Conservation (phyloP, 2,888 invertebrate species). For the Papilio demoleus region DNA sequence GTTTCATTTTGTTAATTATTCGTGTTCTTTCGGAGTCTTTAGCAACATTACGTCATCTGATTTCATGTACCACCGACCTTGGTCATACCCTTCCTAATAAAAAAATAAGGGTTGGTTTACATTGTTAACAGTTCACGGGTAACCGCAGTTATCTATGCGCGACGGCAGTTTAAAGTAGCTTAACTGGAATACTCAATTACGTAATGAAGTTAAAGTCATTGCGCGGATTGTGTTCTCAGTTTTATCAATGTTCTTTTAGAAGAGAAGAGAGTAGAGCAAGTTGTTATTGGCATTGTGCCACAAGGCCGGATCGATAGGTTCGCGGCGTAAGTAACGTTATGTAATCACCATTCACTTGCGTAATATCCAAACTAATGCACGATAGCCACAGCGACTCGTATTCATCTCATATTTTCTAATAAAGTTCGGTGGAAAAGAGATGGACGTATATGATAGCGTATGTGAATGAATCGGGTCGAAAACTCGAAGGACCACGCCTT, state of each 20-base stretch:
- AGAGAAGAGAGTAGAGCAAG: conserved; percentile 59
- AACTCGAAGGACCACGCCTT: conserved; percentile 4
- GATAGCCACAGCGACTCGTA: conserved; percentile 1
- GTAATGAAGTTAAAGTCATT: conserved; percentile 17
- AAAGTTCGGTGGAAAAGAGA: neutral
- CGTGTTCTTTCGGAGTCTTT: neutral
- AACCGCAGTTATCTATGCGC: neutral
- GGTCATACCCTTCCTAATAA: neutral
- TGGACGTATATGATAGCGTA: neutral
- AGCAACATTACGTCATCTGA: neutral
- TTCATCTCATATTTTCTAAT: conserved; percentile 10
- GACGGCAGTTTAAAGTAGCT: neutral
- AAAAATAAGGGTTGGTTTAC: neutral
- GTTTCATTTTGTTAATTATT: neutral
- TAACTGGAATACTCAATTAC: neutral
- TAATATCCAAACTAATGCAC: conserved; percentile 9
- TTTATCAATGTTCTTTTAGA: conserved; percentile 59
- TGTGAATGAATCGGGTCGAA: neutral
- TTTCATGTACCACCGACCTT: neutral
- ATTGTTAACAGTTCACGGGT: neutral
- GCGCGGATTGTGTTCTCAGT: conserved; percentile 8
- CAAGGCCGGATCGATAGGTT: conserved; percentile 71
- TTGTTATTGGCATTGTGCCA: conserved; percentile 78
- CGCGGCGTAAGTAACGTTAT: conserved; percentile 65
- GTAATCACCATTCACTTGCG: conserved; percentile 66